Base-by-base conservation (phyloP, 2,113 vertebrate genomes). In the Leucosticte australis region DNA sequence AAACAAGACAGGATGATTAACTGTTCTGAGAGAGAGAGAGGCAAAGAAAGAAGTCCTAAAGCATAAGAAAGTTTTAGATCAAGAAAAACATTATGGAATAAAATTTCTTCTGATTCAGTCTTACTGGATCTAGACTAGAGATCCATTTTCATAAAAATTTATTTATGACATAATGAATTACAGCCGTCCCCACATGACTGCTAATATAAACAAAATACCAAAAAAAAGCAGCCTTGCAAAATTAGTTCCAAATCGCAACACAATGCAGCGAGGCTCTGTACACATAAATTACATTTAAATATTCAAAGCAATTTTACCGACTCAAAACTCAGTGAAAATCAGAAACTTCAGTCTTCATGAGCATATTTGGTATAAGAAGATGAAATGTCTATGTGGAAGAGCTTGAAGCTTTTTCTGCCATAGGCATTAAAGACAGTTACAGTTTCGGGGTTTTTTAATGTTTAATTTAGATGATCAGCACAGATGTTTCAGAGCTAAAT, bases 401-500 rank as follows among this genome's bases (percentile, higher is more conserved):
- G 14, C 50, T 62, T 69, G 49, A 65, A 77, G 28, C 4, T 23
- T 92, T 92, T 81, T 94, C 42, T 74, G 22, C 17, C 22, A 30
- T 15, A 77, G 31, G 28, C 28, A 33, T 77, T 76, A 69, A 87
- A 63, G n/a, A 33, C 44, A 57, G 49, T 65, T 83, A 76, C 21
- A 39, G 4, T 73, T 80, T 76, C 3, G 9, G 16, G 4, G 0
- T 0, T 95, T 74, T 65, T 84, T 22, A 33, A 26, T 44, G 28
- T 76, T 95, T 83, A 81, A 77, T 77, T 92, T 92, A 63, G 28
- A 44, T 44, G 30, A 77, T 88, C 46, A 83, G 28, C 59, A 65
- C 75, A 71, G 77, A 69, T 83, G 75, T 95, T 91, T 82, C 85
- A 83, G 67, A 77, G 30, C 26, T 89, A 57, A 92, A 77, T 74